Evolutionary conservation across 2,113 vertebrate species (phyloP).

Genomic region (Apaloderma vittatum): DNA sequence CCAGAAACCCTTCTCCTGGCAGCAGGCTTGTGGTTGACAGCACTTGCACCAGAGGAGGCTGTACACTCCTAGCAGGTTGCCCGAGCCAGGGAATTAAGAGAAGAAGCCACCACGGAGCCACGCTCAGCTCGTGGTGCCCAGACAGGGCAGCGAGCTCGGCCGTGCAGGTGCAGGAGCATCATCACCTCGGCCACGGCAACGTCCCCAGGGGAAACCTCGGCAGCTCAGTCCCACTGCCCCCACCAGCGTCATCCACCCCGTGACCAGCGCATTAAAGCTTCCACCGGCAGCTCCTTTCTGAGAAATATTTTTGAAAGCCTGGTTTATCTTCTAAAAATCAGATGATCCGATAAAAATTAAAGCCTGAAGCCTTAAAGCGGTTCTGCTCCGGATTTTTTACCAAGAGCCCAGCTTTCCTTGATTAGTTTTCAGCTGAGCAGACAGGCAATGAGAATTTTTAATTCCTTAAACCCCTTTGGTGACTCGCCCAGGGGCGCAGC

Average conservation of each 20-base stretch:
- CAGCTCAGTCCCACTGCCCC: neutral
- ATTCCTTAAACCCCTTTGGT: neutral
- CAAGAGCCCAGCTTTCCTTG: neutral
- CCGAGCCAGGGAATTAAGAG: accelerated
- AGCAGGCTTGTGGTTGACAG: neutral
- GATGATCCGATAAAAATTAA: neutral
- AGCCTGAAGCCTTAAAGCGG: neutral
- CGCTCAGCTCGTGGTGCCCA: accelerated
- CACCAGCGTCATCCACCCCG: neutral
- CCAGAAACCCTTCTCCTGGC: neutral
- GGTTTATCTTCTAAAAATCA: neutral
- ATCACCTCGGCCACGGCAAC: accelerated
- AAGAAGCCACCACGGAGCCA: no score
- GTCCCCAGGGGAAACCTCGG: neutral
- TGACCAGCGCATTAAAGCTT: neutral
- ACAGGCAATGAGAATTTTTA: neutral
- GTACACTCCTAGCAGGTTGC: neutral
- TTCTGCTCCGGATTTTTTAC: neutral
- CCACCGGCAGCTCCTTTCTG: neutral
- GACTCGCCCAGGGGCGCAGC: neutral
- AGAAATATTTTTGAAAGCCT: neutral
- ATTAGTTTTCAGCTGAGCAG: neutral
- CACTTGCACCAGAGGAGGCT: neutral
- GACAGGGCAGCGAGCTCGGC: neutral
- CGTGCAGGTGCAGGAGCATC: accelerated